Evolutionary conservation across 2,888 invertebrate species (phyloP).

Genomic region (Dioctria rufipes): DNA sequence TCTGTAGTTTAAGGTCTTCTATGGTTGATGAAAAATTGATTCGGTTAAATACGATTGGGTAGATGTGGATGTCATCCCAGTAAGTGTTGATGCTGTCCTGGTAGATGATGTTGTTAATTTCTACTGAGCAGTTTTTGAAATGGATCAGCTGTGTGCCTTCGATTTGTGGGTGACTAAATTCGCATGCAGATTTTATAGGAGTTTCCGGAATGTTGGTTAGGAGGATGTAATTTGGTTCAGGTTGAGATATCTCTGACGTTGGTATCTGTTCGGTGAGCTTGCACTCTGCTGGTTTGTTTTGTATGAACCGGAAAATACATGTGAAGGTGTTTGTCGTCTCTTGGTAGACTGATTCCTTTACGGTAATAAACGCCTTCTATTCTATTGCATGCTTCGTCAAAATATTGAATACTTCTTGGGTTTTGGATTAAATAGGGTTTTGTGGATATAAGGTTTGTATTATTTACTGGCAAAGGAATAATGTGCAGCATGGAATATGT

Average conservation of each 20-base stretch:
- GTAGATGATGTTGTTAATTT: too few relatives aligned
- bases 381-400: conserved; percentile 47
- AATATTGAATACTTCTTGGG: conserved; percentile 50
- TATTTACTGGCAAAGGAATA: conserved; percentile 53
- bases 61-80: too few relatives aligned
- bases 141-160: too few relatives aligned
- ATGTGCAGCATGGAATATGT: conserved; percentile 44
- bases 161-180: too few relatives aligned
- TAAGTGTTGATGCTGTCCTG: too few relatives aligned
- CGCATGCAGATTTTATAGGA: too few relatives aligned
- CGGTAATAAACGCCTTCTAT: conserved; percentile 53
- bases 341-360: conserved; percentile 32
- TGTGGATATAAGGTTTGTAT: conserved; percentile 47
- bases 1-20: conserved; percentile 14
- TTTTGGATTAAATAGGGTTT: conserved; percentile 50
- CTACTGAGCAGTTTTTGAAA: too few relatives aligned
- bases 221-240: conserved; percentile 54
- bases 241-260: conserved; percentile 50
- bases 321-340: conserved; percentile 30
- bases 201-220: too few relatives aligned
- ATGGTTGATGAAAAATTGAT: neutral
- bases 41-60: too few relatives aligned
- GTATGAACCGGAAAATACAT: conserved; percentile 40
- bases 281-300: conserved; percentile 50
- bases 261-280: conserved; percentile 17